Conservation (phyloP, 2,113 vertebrate genomes). For the human (Homo sapiens) region GRCh38 chr21:32340501-32341000, state of each 20-base stretch:
- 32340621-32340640: background rate
- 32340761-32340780: no score
- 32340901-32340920: background rate
- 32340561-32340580: no score
- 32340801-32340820: background rate
- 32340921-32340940: fast-evolving
- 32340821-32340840: background rate
- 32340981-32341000: background rate
- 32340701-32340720: fast-evolving
- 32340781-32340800: background rate
- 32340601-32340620: no score
- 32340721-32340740: background rate
- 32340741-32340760: background rate
- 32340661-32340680: no score
- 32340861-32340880: background rate
- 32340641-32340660: background rate
- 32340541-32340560: no score
- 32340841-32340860: fast-evolving
- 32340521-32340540: no score
- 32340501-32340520: no score
- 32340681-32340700: background rate
- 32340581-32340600: no score
- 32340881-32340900: background rate
- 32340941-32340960: background rate
- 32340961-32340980: background rate